Evolutionary conservation across 2,888 invertebrate genomes (phyloP).

Genomic region (Hetaerina titia): DNA sequence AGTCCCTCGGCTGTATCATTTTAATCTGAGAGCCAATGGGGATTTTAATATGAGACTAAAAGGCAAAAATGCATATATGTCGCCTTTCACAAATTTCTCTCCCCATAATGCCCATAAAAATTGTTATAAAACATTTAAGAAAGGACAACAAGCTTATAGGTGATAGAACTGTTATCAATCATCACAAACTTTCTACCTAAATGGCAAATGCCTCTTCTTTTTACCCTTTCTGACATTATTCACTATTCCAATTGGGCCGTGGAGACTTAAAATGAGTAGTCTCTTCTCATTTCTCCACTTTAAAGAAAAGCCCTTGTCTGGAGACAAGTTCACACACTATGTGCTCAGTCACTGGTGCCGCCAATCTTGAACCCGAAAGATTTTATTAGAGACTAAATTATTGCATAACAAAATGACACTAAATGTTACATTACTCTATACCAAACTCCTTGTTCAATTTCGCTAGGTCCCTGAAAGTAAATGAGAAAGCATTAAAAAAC

Average conservation of each 20-base stretch:
- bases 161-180: conserved; percentile 59
- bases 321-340: conserved; percentile 57
- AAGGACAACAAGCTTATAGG: conserved; percentile 58
- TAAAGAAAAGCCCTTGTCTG: conserved; percentile 50
- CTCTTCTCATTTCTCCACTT: conserved; percentile 54
- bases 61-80: conserved; percentile 66
- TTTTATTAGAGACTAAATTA: conserved; percentile 62
- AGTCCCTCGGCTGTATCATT: conserved; percentile 20
- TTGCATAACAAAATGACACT: conserved; percentile 64
- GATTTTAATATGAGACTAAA: neutral
- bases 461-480: conserved; percentile 76
- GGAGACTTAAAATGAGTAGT: conserved; percentile 48
- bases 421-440: conserved; percentile 73
- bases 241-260: conserved; percentile 57
- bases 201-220: conserved; percentile 54
- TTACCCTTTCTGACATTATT: conserved; percentile 42
- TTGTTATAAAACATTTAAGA: conserved; percentile 65
- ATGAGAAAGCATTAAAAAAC: conserved; percentile 43
- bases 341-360: conserved; percentile 64
- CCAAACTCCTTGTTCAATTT: conserved; percentile 77
- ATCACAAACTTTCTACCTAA: conserved; percentile 63
- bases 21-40: conserved; percentile 48
- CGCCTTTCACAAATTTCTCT: conserved; percentile 62
- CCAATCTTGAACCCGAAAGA: conserved; percentile 67
- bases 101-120: conserved; percentile 62